Base-by-base conservation (phyloP, 2,113 vertebrate species). In the Isichthys henryi region DNA sequence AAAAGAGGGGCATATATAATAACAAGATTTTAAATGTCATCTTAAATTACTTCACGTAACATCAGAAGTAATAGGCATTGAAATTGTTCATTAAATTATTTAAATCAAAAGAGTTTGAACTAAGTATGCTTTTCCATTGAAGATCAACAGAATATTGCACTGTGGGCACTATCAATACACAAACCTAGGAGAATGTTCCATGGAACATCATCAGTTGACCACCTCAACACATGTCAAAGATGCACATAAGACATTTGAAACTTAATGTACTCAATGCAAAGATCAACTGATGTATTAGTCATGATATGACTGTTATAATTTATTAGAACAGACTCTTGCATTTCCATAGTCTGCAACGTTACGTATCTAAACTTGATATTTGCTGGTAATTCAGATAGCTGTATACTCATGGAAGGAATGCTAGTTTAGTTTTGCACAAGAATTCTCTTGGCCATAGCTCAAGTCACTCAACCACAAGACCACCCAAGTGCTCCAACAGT, bases 11-110 rank as follows among this genome's bases (percentile, higher is more conserved):
- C 85, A 86, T 31, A 39, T 58, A 58, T n/a, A 88, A 70, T 70
- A 88, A 88, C 5, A 39, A 62, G 35, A 53, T 43, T 56, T 2
- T 74, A 49, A 88, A 88, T 74, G 88, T 49, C 56, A 50, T 88
- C 58, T 70, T 88, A 88, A 88, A 88, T 53, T 48, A 52, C 43
- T 35, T 13, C 62, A 66, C 43, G 45, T 62, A 45, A 88, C 62
- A 49, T 48, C 6, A 48, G 15, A 27, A 27, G n/a, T 31, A 70
- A 62, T 86, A n/a, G 7, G 49, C 19, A 31, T 19, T 31, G 23
- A 52, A 70, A 15, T 17, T 48, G 9, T 35, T 88, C 53, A 21
- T 56, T 23, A 77, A 8, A 50, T 49, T 15, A 19, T 80, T 19
- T 80, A 80, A 77, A 80, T 39, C 62, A 15, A 45, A 45, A 15